Evolutionary conservation across 92 coral and sea anemone species (phyloP), one percentile per base, ranked within the genome.

Genomic region (Anthopleura xanthogrammica): DNA sequence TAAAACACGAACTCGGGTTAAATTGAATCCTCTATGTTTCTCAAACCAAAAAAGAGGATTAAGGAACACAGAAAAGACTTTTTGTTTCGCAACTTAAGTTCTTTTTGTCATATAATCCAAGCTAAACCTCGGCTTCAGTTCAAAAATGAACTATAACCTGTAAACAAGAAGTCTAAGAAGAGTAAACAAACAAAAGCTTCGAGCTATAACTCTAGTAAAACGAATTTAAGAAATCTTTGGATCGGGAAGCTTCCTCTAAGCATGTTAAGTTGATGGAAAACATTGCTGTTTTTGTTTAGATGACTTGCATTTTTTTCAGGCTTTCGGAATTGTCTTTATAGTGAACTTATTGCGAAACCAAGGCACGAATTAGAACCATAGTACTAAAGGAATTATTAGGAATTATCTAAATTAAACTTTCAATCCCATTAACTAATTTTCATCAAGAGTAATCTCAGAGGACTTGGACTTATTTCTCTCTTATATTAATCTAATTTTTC

Each of bases 151-250:
- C 83, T 13, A 24, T 46, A 36, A 6, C 7, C 64, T 23, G 76
- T 80, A 80, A 80, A 80, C 83, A 80, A 80, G 65, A 22, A 41
- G 24, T 8, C 36, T 62, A 22, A 39, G 39, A 62, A 80, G 65
- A 23, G 55, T 62, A 66, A 80, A 80, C 83, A 65, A 80, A 80
- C 52, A 60, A 42, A 62, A 64, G 52, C 41, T 43, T 66, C 65
- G 13, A n/a, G 83, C 24, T 65, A 55, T 41, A 54, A 29, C 19
- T 72, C 19, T 17, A 79, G 70, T 17, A 46, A 46, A 46, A 46
- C 50, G 29, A 60, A 7, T 7, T 39, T 16, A 46, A 14, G 22
- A 74, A 74, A 74, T 58, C 2, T 2, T 16, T 58, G 13, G 64
- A 29, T 29, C 36, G 19, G 22, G 5, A 19, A 5, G n/a, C 17